Evolutionary conservation across 2,888 invertebrate genomes (phyloP), one percentile per base, ranked within the genome.

Genomic region (Orthosia cruda): DNA sequence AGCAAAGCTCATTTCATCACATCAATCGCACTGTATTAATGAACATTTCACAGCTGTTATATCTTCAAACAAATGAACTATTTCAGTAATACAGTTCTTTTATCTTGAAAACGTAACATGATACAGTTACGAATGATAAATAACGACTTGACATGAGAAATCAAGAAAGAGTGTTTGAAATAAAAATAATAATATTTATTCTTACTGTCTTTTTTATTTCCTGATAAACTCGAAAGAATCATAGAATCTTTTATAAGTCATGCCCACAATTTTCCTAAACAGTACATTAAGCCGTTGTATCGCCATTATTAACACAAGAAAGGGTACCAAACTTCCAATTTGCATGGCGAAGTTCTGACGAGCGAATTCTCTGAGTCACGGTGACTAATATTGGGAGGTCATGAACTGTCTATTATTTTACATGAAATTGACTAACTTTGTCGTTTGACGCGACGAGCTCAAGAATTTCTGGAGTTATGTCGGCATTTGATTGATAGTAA

Each of bases 281-380:
- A 68, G 64, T 82, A 74, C 74, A 87, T 85, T 83, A 81, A 62
- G 57, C 66, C 40, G 72, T 70, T 84, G 75, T 83, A 75, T 87
- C 80, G 77, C 71, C 59, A 87, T 86, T 76, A 87, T 78, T 49
- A 77, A 78, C 65, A 70, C 66, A 70, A 84, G 77, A 81, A 87
- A 85, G 87, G 85, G 82, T 86, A 82, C 74, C 77, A 75, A 84
- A 89, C 82, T 88, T 87, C 83, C 85, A 83, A 88, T 88, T 90
- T 87, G 84, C 87, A 87, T 87, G 86, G 85, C 77, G 79, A 85
- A 89, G 90, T 88, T 89, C 83, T 78, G 86, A 88, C 77, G 76
- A 87, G 83, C 80, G 84, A 86, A 88, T 83, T 78, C 57, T 74
- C 68, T 85, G 87, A 90, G 87, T 91, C 91, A 91, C 52, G 76